Conservation (phyloP, 1,140 invertebrate species). For the Ctenoplectra terminalis region DNA sequence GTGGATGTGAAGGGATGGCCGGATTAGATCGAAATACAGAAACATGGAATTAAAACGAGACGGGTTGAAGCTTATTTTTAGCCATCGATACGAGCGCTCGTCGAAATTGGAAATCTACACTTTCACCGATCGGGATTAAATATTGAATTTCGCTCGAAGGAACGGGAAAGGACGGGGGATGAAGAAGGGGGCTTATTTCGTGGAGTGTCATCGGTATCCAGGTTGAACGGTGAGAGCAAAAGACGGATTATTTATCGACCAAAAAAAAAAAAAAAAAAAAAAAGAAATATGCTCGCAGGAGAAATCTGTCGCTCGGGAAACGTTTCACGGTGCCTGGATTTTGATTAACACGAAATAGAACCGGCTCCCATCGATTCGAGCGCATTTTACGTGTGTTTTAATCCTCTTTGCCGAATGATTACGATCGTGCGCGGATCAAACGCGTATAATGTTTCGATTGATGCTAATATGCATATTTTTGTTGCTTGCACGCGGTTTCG, state of each 20-base stretch:
- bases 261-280: neutral
- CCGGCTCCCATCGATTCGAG: neutral
- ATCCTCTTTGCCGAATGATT: neutral
- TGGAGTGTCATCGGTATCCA: neutral
- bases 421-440: neutral
- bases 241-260: neutral
- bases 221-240: neutral
- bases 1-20: neutral
- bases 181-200: neutral
- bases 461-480: neutral
- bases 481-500: no score
- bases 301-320: neutral
- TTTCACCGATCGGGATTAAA: constrained; percentile 32
- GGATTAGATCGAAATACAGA: constrained; percentile 17
- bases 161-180: neutral
- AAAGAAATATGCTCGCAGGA: no score
- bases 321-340: neutral
- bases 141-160: constrained; percentile 3
- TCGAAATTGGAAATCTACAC: constrained; percentile 37
- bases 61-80: constrained; percentile 50
- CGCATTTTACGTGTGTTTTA: neutral
- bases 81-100: constrained; percentile 19
- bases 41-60: constrained; percentile 51
- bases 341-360: neutral
- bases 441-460: neutral